Base-by-base conservation (phyloP, 2,113 vertebrate species). In the Elachura formosa region DNA sequence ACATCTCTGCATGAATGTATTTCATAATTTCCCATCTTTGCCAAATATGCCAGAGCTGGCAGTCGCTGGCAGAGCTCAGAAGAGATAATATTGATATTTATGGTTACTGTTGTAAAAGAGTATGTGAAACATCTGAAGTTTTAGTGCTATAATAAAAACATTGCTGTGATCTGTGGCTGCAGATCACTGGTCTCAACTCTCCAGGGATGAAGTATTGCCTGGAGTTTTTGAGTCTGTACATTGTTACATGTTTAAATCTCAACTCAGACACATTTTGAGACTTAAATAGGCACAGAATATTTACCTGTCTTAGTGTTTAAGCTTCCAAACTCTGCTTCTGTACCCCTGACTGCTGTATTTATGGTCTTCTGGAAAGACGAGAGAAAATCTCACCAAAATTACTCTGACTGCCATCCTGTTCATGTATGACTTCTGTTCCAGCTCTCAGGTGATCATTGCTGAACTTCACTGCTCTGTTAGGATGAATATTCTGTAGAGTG, bases 321-420 rank as follows among this genome's bases (percentile, higher is more conserved):
- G 13, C 55, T 85, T 55, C 34, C 23, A 56, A 67, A 55, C 11
- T 20, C 22, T n/a, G 13, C 13, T n/a, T 61, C 51, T 6, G 5
- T 64, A 21, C 83, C 72, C 28, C 31, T 72, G 26, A 59, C 25
- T 79, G 29, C 11, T 45, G 1, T 45, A 25, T 76, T 83, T 66
- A 51, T 69, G n/a, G 18, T n/a, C n/a, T 74, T 22, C 18, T 31
- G 11, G 33, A 80, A 82, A 81, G 49, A 63, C 0, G 3, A 7
- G 2, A 6, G 18, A 26, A 26, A 59, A 68, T 92, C 97, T 98
- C 87, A 98, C 98, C 97, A 24, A 94, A 89, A 95, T 89, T 96
- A 66, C 88, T 90, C 59, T 96, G 97, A 81, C 89, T 98, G 93
- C 90, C n/a, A 5, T 94, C 84, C 12, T 94, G 89, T 51, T 91